phyloP scores from a whole-genome alignment of 2,797 vertebrate species.

The Argyrosomus regius region DNA sequence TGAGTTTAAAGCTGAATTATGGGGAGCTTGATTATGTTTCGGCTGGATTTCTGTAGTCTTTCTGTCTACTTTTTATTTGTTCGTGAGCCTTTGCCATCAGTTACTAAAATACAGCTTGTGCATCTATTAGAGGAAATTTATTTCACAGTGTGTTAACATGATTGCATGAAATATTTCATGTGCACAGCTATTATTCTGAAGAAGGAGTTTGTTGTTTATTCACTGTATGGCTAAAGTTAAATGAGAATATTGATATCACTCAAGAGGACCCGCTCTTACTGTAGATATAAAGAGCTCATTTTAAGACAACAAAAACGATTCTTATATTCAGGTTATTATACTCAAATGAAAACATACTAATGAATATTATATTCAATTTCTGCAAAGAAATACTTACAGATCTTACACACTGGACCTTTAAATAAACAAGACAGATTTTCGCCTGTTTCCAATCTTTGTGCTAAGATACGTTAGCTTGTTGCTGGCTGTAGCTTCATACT shows the following conservation, averaged over 20 bases:
- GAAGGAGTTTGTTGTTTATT: neutral
- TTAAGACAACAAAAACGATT: no score
- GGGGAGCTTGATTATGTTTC: slow-evolving; percentile 43
- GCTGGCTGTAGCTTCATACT: neutral
- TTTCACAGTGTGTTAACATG: slow-evolving; percentile 1
- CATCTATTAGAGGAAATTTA: slow-evolving; percentile 15
- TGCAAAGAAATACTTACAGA: no score
- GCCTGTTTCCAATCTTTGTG: neutral
- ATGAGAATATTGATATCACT: neutral
- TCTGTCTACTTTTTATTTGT: slow-evolving; percentile 29
- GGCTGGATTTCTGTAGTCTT: slow-evolving; percentile 23
- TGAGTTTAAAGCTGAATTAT: slow-evolving; percentile 59
- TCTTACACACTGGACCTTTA: no score
- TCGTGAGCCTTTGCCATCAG: slow-evolving; percentile 16
- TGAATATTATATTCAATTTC: no score
- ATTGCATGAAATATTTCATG: no score
- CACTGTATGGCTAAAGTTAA: neutral
- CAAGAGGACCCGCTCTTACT: no score
- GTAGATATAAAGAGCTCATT: no score
- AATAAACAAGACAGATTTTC: neutral
- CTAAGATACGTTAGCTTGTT: neutral
- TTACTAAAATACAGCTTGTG: slow-evolving; percentile 18
- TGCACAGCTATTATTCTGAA: neutral
- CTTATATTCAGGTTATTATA: no score
- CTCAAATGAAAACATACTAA: no score